These are phyloP conservation scores for Myodes glareolus DNA, from an alignment of 2,113 vertebrate genomes.

Conservation along the genomic window DNA sequence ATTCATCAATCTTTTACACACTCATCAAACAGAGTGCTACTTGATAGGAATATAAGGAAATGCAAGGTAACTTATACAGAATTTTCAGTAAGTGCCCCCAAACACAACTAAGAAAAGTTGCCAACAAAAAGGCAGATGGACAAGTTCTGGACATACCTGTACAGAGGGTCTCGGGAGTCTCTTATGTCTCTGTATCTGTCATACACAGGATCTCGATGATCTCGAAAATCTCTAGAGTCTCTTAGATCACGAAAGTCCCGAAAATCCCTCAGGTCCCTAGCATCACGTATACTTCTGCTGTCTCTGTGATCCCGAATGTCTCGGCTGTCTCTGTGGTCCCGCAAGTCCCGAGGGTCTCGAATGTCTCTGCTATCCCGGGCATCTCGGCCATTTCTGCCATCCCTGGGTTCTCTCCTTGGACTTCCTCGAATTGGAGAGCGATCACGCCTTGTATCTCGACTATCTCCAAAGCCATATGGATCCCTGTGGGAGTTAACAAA, in stretches of 20 bases:
- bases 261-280: conserved; percentile 84
- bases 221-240: conserved; percentile 86
- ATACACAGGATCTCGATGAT: conserved; percentile 84
- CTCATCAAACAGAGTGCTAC: conserved; percentile 1
- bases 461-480: conserved; percentile 87
- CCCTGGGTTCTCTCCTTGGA: conserved; percentile 87
- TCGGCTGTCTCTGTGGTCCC: conserved; percentile 87
- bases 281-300: conserved; percentile 78
- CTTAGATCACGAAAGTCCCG: conserved; percentile 86
- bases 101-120: background rate
- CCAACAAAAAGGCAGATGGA: background rate
- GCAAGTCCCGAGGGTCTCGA: conserved; percentile 89
- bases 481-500: conserved; percentile 87
- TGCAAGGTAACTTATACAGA: background rate
- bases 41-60: background rate
- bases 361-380: conserved; percentile 85
- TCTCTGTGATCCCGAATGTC: conserved; percentile 90
- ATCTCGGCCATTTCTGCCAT: conserved; percentile 86
- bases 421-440: conserved; percentile 89
- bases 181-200: conserved; percentile 89
- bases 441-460: conserved; percentile 88
- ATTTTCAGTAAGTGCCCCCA: background rate
- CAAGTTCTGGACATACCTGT: conserved; percentile 80
- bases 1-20: conserved; percentile 1
- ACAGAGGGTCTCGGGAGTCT: conserved; percentile 85